Percentiles rank a stretch among this genome's conserved stretches.
These are phyloP conservation scores for Gambelia wislizenii DNA, from an alignment of 2,797 vertebrate species.

Conservation along the genomic window DNA sequence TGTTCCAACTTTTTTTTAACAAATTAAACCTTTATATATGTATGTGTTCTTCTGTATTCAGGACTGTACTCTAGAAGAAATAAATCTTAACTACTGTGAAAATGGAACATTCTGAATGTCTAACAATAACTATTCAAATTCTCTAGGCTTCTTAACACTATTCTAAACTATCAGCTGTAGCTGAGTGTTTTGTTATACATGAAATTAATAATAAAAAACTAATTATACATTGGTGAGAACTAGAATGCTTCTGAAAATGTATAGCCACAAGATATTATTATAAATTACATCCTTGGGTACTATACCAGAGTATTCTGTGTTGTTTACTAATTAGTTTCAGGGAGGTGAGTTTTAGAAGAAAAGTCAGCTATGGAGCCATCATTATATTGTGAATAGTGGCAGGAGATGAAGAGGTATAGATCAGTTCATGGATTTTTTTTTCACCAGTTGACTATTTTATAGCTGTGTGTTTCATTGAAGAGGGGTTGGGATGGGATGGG, in stretches of 20 bases:
- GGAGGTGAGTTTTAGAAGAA: constrained; percentile 33
- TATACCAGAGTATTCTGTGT: constrained; percentile 48
- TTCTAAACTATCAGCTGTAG: constrained; percentile 61
- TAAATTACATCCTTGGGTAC: constrained; percentile 56
- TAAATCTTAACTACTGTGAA: constrained; percentile 17
- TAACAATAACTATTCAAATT: constrained; percentile 64
- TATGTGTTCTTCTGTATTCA: constrained; percentile 13
- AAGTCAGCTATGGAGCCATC: constrained; percentile 35
- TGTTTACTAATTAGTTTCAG: constrained; percentile 57
- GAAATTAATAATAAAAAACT: constrained; percentile 71
- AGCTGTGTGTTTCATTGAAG: constrained; percentile 43
- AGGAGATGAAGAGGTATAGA: constrained; percentile 24
- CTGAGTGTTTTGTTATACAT: constrained; percentile 70
- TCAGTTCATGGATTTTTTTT: constrained; percentile 38
- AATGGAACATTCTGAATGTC: constrained; percentile 54
- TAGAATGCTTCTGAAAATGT: constrained; percentile 63
- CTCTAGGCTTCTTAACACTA: constrained; percentile 55
- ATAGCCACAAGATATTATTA: constrained; percentile 64
- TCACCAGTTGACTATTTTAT: constrained; percentile 24
- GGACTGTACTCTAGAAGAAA: constrained; percentile 46
- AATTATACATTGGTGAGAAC: constrained; percentile 65
- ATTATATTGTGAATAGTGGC: constrained; percentile 40
- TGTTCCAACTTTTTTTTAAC: too few relatives aligned
- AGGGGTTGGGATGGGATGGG: neutral
- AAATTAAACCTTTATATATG: neutral